These are phyloP conservation scores for Sarcophaga subvicina DNA, from an alignment of 2,888 invertebrate genomes.

Conservation along the genomic window DNA sequence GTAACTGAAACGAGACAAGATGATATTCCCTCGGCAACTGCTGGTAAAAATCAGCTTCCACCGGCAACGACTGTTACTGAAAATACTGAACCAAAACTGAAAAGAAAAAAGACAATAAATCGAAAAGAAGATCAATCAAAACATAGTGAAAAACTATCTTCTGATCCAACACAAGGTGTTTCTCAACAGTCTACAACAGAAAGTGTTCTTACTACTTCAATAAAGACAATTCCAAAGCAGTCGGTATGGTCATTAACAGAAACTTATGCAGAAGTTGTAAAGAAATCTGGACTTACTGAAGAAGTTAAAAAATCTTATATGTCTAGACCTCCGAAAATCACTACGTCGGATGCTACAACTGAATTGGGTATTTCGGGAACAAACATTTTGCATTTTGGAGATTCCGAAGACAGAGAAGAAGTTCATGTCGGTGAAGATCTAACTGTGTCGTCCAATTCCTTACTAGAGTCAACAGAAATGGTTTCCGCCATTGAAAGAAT, in stretches of 20 bases:
- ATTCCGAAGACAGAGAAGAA: background rate
- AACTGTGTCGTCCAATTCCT: background rate
- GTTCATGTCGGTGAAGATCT: background rate
- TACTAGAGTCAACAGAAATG: conserved; percentile 60
- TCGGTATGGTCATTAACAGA: conserved; percentile 77
- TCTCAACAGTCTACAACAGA: background rate
- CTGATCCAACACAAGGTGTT: background rate
- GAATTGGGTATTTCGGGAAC: background rate
- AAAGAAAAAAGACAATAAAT: conserved; percentile 18
- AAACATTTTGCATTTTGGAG: background rate
- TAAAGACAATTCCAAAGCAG: conserved; percentile 61
- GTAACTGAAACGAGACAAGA: background rate
- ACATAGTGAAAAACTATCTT: conserved; percentile 9
- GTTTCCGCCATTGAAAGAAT: conserved; percentile 65
- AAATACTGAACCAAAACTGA: background rate
- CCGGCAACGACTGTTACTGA: background rate
- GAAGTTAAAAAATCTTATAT: conserved; percentile 74
- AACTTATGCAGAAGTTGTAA: conserved; percentile 80
- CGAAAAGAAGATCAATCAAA: conserved; percentile 33
- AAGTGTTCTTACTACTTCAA: conserved; percentile 28
- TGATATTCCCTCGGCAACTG: background rate
- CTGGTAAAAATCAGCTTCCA: background rate
- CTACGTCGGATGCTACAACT: background rate
- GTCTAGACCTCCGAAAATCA: background rate
- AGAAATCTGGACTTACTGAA: conserved; percentile 75